A percentile compares a stretch with the other conserved stretches of the same genome.
phyloP scores from a whole-genome alignment of 2,888 invertebrate genomes.

The Agriopis leucophaearia region DNA sequence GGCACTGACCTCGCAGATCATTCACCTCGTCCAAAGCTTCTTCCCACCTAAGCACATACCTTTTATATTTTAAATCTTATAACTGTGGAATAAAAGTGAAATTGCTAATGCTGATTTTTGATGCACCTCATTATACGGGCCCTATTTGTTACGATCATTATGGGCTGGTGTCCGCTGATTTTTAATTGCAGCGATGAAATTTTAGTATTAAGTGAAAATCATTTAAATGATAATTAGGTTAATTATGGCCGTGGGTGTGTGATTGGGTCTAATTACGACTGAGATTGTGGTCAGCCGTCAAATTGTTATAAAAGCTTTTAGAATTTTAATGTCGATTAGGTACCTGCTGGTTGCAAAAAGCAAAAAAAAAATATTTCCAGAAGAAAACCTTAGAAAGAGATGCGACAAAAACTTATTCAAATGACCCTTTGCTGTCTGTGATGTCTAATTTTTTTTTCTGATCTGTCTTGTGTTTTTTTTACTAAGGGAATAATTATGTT shows the following conservation, averaged over 20 bases:
- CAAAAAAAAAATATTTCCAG: too few species aligned
- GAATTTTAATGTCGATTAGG: background rate
- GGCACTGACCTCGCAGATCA: constrained; percentile 82
- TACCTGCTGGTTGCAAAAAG: background rate
- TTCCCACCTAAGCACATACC: constrained; percentile 12
- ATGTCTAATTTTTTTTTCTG: too few species aligned
- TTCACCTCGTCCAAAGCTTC: constrained; percentile 61
- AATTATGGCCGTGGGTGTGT: constrained; percentile 21
- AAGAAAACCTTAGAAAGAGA: too few species aligned
- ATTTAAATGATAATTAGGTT: constrained; percentile 47
- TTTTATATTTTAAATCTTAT: constrained; percentile 33
- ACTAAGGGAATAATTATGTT: too few species aligned
- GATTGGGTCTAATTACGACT: constrained; percentile 8
- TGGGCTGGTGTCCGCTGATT: constrained; percentile 24
- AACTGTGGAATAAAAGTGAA: constrained; percentile 29
- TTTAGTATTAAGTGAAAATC: constrained; percentile 17
- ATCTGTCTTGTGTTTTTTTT: too few species aligned
- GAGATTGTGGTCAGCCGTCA: background rate
- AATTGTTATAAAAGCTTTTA: background rate
- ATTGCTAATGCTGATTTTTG: constrained; percentile 16
- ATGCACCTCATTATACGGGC: constrained; percentile 33
- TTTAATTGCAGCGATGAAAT: constrained; percentile 37
- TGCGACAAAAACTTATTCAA: too few species aligned
- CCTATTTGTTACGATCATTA: constrained; percentile 37
- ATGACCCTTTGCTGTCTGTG: too few species aligned